A percentile compares a stretch with the other conserved stretches of the same genome.
Conservation (phyloP, 2,113 vertebrate species). For the Trachemys scripta region DNA sequence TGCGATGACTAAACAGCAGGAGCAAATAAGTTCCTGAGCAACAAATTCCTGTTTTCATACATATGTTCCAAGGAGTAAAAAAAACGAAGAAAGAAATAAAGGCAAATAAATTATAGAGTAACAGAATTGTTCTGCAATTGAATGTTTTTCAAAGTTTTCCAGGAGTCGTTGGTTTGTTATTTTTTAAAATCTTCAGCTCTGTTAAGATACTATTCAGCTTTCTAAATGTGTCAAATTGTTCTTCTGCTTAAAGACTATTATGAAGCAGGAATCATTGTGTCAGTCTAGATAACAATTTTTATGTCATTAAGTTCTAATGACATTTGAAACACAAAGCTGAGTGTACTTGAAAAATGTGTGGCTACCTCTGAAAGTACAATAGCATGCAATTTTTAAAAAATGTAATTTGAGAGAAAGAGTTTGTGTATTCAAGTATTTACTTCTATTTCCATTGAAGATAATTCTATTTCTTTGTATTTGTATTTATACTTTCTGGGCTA, state of each 20-base stretch:
- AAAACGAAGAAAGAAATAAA: neutral
- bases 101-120: conserved; percentile 28
- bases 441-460: conserved; percentile 40
- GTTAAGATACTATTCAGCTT: neutral
- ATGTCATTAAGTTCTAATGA: conserved; percentile 45
- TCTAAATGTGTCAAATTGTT: conserved; percentile 52
- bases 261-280: conserved; percentile 52
- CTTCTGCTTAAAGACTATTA: conserved; percentile 15
- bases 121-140: neutral
- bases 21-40: neutral
- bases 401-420: conserved; percentile 17
- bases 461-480: neutral
- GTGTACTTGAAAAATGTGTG: conserved; percentile 5
- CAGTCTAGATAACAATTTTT: conserved; percentile 56
- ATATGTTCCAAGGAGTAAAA: neutral
- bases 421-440: conserved; percentile 10
- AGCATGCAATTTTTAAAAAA: neutral
- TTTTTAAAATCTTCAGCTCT: conserved; percentile 11
- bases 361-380: conserved; percentile 24
- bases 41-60: conserved; percentile 36
- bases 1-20: conserved; percentile 10
- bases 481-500: conserved; percentile 8
- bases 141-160: conserved; percentile 36
- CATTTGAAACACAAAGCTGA: neutral
- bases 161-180: neutral